A percentile compares a stretch with the other conserved stretches of the same genome.
Evolutionary conservation across 2,888 invertebrate species (phyloP).

Genomic region (Xylota segnis): DNA sequence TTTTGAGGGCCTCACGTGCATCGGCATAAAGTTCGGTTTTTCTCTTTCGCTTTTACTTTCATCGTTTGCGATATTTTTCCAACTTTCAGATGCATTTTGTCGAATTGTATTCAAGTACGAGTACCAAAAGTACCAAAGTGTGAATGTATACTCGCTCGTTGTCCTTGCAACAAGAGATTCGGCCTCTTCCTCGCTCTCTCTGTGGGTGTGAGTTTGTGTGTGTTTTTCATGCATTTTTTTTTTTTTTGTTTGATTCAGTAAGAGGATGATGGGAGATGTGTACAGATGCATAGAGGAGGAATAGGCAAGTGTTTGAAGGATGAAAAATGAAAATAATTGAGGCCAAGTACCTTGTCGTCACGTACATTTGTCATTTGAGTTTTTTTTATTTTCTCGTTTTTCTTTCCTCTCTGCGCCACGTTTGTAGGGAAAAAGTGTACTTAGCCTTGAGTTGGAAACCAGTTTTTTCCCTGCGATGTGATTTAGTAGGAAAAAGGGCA

Average conservation of each 20-base stretch:
- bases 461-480: constrained; percentile 30
- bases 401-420: constrained; percentile 30
- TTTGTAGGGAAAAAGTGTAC: constrained; percentile 47
- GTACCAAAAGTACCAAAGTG: constrained; percentile 46
- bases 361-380: constrained; percentile 74
- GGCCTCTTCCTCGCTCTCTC: constrained; percentile 13
- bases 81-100: constrained; percentile 67
- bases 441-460: constrained; percentile 71
- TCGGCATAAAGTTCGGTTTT: constrained; percentile 41
- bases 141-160: constrained; percentile 60
- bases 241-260: constrained; percentile 28
- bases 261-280: constrained; percentile 60
- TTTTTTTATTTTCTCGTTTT: constrained; percentile 33
- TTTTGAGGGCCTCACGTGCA: constrained; percentile 35
- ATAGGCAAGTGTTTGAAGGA: constrained; percentile 74
- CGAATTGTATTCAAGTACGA: constrained; percentile 66
- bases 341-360: constrained; percentile 77
- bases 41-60: constrained; percentile 67
- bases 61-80: constrained; percentile 14
- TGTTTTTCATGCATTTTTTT: constrained; percentile 26
- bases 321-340: constrained; percentile 77
- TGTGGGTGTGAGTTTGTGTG: no score
- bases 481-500: constrained; percentile 53
- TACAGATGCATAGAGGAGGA: constrained; percentile 63
- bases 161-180: constrained; percentile 75